Evolutionary conservation across 2,797 vertebrate genomes (phyloP), one percentile per base, ranked within the genome.

Genomic region (Microctenopoma lineatum): DNA sequence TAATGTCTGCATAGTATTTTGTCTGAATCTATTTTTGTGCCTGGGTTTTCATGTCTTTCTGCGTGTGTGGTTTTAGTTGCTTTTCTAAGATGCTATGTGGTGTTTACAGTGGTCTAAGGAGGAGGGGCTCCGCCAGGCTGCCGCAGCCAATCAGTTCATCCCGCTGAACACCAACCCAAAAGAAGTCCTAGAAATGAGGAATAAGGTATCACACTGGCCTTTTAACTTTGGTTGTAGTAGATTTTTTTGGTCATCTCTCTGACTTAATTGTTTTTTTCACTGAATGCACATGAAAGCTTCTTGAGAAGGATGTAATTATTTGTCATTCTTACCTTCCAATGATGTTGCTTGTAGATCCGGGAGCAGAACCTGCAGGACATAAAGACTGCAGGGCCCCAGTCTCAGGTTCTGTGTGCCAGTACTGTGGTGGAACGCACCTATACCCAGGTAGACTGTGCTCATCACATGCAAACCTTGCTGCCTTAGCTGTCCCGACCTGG

Each of bases 331-430:
- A 10, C 32, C 9, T 54, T 2, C 26, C 12, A 39, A 46, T 48
- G 16, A 56, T 57, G 5, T 68, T n/a, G n/a, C n/a, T 74, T 71
- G 1, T 73, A 99, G 98, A 99, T 99, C 73, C 95, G 98, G 63
- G 98, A 99, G 85, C 98, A 99, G 92, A 99, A 99, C 83, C 91
- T 99, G 69, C 97, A 99, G 85, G 98, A 99, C 80, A 96, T 98
- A 79, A 99, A 97, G 91, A 99, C 97, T 0, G 98, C 98, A 0
- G 98, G 98, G 1, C 98, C 97, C 56, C 97, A 98, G 84, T 98
- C 97, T 46, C 98, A 98, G 93, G 94, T 99, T 85, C 93, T 99
- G 84, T 95, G 95, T 84, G 89, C 87, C 66, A 93, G 96, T 65
- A 91, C 92, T 2, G 88, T 95, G 58, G 91, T 95, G 91, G 97